phyloP scores from a whole-genome alignment of 2,888 invertebrate species.

The Cecidostiba fungosa region DNA sequence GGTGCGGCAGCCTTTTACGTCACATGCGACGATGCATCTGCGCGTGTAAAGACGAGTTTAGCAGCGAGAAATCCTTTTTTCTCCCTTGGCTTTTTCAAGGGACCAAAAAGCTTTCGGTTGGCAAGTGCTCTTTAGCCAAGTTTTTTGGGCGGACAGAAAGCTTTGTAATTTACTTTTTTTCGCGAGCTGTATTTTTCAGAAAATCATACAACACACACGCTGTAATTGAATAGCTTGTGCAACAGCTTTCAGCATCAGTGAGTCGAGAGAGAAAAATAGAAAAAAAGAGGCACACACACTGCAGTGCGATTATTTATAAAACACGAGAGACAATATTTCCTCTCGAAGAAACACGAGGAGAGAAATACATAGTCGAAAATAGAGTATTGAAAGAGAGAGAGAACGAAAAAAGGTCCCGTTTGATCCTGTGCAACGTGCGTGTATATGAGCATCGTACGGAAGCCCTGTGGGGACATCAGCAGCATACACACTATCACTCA shows the following conservation, averaged over 20 bases:
- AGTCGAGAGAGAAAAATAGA: not conserved
- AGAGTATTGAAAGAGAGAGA: conserved; percentile 9
- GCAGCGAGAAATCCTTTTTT: not conserved
- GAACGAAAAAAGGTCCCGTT: not conserved
- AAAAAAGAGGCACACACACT: not conserved
- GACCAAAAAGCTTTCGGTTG: not conserved
- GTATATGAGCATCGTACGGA: not conserved
- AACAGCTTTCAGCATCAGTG: not conserved
- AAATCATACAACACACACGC: not conserved
- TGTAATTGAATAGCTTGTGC: not conserved
- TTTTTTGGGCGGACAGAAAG: not conserved
- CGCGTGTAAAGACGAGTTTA: not conserved
- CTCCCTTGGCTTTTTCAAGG: not conserved
- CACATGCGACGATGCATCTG: not conserved
- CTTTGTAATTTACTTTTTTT: too few species aligned
- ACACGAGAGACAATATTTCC: not conserved
- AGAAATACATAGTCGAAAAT: not conserved
- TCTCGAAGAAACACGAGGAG: not conserved
- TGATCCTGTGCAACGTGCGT: not conserved
- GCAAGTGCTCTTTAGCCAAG: not conserved
- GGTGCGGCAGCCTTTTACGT: not conserved
- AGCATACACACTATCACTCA: too few species aligned
- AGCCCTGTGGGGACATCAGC: too few species aligned
- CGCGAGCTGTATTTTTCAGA: not conserved
- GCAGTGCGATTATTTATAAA: not conserved